Evolutionary conservation across 30 jellyfish, hydroid and myxozoan species (phyloP).

Genomic region (Hydractinia echinata): DNA sequence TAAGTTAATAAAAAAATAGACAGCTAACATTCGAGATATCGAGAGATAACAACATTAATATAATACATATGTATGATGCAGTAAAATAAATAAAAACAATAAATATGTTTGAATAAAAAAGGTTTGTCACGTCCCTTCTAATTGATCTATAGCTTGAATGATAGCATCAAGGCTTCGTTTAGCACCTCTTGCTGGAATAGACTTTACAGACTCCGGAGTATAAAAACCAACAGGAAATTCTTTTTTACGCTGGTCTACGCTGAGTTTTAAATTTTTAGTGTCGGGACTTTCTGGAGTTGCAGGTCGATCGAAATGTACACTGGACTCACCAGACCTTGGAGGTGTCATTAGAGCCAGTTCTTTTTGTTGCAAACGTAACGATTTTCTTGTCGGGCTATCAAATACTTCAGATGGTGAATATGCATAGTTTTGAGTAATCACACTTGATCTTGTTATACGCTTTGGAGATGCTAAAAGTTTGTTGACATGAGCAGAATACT

Average conservation of each 20-base stretch:
- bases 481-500: slow-evolving; percentile 19
- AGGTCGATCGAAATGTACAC: not conserved
- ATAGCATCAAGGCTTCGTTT: slow-evolving; percentile 89
- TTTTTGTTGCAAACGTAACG: slow-evolving; percentile 16
- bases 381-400: slow-evolving; percentile 23
- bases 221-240: not conserved
- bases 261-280: not conserved
- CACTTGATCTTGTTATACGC: slow-evolving; percentile 32
- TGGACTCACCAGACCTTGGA: slow-evolving; percentile 14
- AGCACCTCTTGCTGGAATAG: slow-evolving; percentile 55
- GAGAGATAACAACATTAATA: too few species aligned
- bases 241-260: not conserved
- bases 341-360: slow-evolving; percentile 29
- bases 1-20: too few species aligned
- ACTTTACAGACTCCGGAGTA: slow-evolving; percentile 30
- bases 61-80: too few species aligned
- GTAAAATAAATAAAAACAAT: too few species aligned
- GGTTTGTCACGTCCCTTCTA: slow-evolving; percentile 43
- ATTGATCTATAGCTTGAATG: slow-evolving; percentile 88
- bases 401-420: not conserved
- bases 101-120: too few species aligned
- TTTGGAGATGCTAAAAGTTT: slow-evolving; percentile 14
- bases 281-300: not conserved
- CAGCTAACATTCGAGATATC: too few species aligned
- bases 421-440: slow-evolving; percentile 25